A percentile compares a stretch with the other conserved stretches of the same genome.
phyloP scores from a whole-genome alignment of 2,113 vertebrate genomes.

The Onychostoma macrolepis region DNA sequence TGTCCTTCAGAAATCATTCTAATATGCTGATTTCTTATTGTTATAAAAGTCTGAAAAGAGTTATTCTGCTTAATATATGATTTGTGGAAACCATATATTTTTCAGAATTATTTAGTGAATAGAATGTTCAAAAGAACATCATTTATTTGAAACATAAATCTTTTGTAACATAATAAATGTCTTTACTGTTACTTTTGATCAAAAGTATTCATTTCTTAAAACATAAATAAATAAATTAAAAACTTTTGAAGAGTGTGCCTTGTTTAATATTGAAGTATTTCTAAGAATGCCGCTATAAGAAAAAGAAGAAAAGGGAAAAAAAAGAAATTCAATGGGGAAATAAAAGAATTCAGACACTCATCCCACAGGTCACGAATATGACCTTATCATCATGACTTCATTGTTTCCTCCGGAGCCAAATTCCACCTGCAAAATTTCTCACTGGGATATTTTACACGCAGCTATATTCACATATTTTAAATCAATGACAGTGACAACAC shows the following conservation, averaged over 20 bases:
- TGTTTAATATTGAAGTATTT: not conserved
- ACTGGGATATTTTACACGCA: constrained; percentile 21
- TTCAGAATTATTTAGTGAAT: not conserved
- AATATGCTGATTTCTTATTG: not conserved
- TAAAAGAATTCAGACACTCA: not conserved
- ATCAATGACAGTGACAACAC: constrained; percentile 27
- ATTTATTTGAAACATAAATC: not conserved
- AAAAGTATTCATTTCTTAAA: not conserved
- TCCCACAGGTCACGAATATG: constrained; percentile 26
- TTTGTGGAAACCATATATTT: too few species aligned
- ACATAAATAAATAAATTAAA: not conserved
- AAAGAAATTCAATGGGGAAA: not conserved
- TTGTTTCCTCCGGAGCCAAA: constrained; percentile 21
- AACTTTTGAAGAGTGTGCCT: not conserved
- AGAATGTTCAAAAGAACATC: not conserved
- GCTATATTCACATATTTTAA: constrained; percentile 34
- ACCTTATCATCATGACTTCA: constrained; percentile 37
- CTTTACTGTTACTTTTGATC: not conserved
- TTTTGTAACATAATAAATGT: not conserved
- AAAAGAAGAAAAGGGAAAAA: not conserved
- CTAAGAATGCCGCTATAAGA: not conserved
- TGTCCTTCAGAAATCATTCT: not conserved
- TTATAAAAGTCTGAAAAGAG: not conserved
- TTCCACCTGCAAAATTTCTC: constrained; percentile 19
- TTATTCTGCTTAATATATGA: not conserved